phyloP scores from a whole-genome alignment of 2,113 vertebrate species.

The Oreochromis niloticus region DNA sequence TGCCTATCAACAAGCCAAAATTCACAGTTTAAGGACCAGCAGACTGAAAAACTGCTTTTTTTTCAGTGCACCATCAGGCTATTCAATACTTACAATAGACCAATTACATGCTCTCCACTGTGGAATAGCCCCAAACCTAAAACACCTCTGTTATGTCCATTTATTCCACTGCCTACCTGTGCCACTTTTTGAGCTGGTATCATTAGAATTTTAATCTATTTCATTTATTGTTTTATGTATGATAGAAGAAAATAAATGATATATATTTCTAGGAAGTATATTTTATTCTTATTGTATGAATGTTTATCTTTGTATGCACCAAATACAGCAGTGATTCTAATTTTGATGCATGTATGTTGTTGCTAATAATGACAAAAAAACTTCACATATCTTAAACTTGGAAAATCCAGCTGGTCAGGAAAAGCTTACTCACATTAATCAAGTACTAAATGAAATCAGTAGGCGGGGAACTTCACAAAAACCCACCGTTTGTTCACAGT shows the following conservation, averaged over 20 bases:
- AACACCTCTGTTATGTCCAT: rapidly evolving
- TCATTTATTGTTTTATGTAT: rapidly evolving
- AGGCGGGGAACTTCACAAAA: not conserved
- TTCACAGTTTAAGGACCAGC: not conserved
- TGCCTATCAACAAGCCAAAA: not conserved
- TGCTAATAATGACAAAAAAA: not conserved
- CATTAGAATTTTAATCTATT: not conserved
- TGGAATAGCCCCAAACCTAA: not conserved
- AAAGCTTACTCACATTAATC: not conserved
- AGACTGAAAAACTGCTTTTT: not conserved
- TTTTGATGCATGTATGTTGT: not conserved
- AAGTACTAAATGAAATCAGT: too few species aligned
- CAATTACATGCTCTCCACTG: not conserved
- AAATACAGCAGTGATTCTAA: not conserved
- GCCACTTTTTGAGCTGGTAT: rapidly evolving
- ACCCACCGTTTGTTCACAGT: not conserved
- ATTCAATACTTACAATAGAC: not conserved
- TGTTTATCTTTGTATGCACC: not conserved
- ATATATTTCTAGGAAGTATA: not conserved
- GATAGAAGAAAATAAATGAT: not conserved
- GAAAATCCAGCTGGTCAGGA: not conserved
- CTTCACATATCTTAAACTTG: not conserved
- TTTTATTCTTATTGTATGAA: not conserved
- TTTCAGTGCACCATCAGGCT: not conserved
- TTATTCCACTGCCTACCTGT: not conserved